phyloP scores from a whole-genome alignment of 1,140 invertebrate genomes.

The Lordiphosa collinella region DNA sequence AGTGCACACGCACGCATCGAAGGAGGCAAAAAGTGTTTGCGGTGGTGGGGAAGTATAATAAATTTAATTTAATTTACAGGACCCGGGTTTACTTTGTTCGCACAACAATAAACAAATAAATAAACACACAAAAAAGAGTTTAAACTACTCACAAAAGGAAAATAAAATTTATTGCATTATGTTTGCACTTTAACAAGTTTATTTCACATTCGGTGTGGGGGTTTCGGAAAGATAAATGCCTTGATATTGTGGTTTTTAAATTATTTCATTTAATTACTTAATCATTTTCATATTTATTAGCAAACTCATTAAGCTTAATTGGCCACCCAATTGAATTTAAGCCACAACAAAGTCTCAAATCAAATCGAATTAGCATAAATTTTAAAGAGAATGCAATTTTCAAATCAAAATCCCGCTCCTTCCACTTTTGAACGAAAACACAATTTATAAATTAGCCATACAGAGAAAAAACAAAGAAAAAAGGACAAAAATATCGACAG shows the following conservation, averaged over 20 bases:
- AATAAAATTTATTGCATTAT: conserved; percentile 67
- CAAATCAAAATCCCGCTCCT: conserved; percentile 5
- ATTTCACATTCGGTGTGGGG: conserved; percentile 32
- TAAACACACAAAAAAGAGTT: conserved; percentile 27
- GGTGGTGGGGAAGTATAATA: conserved; percentile 44
- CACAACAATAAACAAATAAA: conserved; percentile 5
- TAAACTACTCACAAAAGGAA: conserved; percentile 42
- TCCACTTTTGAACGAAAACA: conserved; percentile 31
- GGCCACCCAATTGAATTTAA: background rate
- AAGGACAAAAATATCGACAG: conserved; percentile 30
- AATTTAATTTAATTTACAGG: conserved; percentile 72
- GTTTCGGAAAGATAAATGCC: background rate
- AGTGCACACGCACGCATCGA: conserved; percentile 7
- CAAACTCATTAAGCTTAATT: conserved; percentile 14
- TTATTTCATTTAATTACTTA: conserved; percentile 16
- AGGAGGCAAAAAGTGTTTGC: conserved; percentile 1
- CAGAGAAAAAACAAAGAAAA: conserved; percentile 9
- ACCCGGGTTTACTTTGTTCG: conserved; percentile 54
- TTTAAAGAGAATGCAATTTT: conserved; percentile 40
- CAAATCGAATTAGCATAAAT: conserved; percentile 27
- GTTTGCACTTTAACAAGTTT: conserved; percentile 66
- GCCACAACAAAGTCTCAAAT: background rate
- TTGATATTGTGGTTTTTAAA: conserved; percentile 2
- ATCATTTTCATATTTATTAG: conserved; percentile 16
- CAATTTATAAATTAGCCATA: conserved; percentile 69